Base-by-base conservation (phyloP, 1,140 invertebrate genomes). In the Leptinotarsa texana region DNA sequence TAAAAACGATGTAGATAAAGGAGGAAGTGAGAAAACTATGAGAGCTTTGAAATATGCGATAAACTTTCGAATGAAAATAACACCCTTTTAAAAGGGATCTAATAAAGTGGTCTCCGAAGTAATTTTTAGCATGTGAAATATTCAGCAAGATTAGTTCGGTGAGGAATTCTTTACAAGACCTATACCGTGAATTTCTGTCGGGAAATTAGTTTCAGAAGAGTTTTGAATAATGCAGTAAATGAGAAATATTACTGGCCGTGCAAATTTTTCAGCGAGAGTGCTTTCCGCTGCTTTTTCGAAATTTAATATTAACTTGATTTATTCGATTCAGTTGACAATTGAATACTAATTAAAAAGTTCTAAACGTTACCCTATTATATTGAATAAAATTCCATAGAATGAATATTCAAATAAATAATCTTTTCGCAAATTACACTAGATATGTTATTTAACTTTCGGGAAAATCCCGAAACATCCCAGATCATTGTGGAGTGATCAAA, bases 1-100 rank as follows among this genome's bases (percentile, higher is more conserved):
- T 51, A 69, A 69, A 69, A 69, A 48, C 42, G 47, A 51, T 51
- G 68, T 15, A 49, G 68, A 51, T 49, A 24, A 21, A 66, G 13
- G 63, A 33, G 63, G 13, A 66, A 66, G 27, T 57, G 51, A 18
- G 51, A 57, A 57, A 57, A 57, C 51, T 57, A 57, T 57, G 15
- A 57, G 51, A 57, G 51, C n/a, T 18, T 17, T n/a, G 51, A 57
- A 57, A 57, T 57, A 57, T 57, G 51, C 15, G 51, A 57, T 15
- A 42, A 57, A 57, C 51, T 57, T 57, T 18, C 13, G n/a, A 57
- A 57, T 57, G 15, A 18, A 57, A 57, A 57, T 57, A 57, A 57
- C 51, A 57, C 51, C 51, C 51, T 57, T 57, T 57, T 18, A 57
- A 15, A 57, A 5, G 33, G 15, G n/a, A 57, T 57, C 51, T 57